Evolutionary conservation across 2,888 invertebrate species (phyloP).

Genomic region (Torymus aiolomorphi): DNA sequence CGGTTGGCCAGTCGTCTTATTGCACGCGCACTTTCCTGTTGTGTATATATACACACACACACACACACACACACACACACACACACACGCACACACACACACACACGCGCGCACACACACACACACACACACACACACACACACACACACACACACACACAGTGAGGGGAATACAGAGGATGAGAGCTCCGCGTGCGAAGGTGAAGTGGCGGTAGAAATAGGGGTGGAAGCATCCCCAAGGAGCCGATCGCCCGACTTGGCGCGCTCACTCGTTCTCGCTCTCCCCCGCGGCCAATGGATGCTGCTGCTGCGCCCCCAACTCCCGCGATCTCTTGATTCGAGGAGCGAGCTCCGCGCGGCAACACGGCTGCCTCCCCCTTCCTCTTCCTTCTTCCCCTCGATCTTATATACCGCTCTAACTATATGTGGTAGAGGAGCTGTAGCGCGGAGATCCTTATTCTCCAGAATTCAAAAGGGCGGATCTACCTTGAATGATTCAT

Average conservation of each 20-base stretch:
- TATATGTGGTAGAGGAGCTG: not conserved
- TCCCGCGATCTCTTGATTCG: conserved; percentile 65
- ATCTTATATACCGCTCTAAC: conserved; percentile 22
- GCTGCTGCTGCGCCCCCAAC: conserved; percentile 57
- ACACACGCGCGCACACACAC: too few relatives aligned
- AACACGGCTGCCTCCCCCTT: conserved; percentile 31
- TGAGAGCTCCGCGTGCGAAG: not conserved
- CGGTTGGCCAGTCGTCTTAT: not conserved
- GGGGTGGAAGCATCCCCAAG: conserved; percentile 74
- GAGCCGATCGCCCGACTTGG: conserved; percentile 72
- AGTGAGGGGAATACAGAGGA: too few relatives aligned
- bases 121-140: too few relatives aligned
- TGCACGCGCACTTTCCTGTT: not conserved
- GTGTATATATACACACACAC: too few relatives aligned
- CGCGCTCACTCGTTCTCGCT: conserved; percentile 60
- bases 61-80: too few relatives aligned
- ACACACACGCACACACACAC: too few relatives aligned
- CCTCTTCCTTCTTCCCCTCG: not conserved
- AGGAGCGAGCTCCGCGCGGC: conserved; percentile 27
- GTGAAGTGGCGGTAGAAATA: conserved; percentile 67
- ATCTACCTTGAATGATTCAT: conserved; percentile 41
- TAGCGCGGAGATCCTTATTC: conserved; percentile 16
- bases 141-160: too few relatives aligned
- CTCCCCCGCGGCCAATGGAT: conserved; percentile 63
- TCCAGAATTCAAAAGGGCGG: conserved; percentile 15